phyloP scores from a whole-genome alignment of 1,140 invertebrate species.

The Dinoponera quadriceps region DNA sequence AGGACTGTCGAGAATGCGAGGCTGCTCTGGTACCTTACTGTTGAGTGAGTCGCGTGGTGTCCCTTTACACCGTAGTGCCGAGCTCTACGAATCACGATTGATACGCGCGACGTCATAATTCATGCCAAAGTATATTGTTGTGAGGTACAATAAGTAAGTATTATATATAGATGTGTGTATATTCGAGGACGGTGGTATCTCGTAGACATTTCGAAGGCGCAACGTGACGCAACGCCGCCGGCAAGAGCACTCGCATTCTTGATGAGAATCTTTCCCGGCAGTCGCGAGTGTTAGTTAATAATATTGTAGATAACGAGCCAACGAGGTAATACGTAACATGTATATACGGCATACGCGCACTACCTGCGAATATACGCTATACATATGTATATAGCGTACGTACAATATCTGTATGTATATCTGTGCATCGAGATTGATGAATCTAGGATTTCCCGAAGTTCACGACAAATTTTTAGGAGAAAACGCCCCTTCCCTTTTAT shows the following conservation, averaged over 20 bases:
- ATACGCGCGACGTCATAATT: slow-evolving; percentile 36
- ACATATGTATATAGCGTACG: slow-evolving; percentile 31
- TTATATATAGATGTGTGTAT: slow-evolving; percentile 9
- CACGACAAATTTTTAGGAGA: background rate
- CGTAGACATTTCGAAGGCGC: slow-evolving; percentile 10
- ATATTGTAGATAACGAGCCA: slow-evolving; percentile 64
- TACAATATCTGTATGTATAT: background rate
- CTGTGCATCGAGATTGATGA: slow-evolving; percentile 20
- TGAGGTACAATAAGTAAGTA: slow-evolving; percentile 44
- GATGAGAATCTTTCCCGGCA: slow-evolving; percentile 7
- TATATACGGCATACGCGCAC: slow-evolving; percentile 52
- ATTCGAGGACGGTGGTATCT: slow-evolving; percentile 22
- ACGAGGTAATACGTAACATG: slow-evolving; percentile 58
- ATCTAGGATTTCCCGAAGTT: background rate
- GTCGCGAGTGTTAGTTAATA: slow-evolving; percentile 42
- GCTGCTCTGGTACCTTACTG: slow-evolving; percentile 8
- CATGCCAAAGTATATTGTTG: slow-evolving; percentile 60
- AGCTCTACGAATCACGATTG: background rate
- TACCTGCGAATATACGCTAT: slow-evolving; percentile 10
- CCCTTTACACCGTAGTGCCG: background rate
- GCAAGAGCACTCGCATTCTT: slow-evolving; percentile 41
- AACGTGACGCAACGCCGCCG: background rate
- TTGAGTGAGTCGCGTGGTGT: background rate
- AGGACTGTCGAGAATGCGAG: slow-evolving; percentile 66
- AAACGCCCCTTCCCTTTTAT: background rate